Conservation (phyloP, 2,113 vertebrate species). For the Datnioides undecimradiatus region DNA sequence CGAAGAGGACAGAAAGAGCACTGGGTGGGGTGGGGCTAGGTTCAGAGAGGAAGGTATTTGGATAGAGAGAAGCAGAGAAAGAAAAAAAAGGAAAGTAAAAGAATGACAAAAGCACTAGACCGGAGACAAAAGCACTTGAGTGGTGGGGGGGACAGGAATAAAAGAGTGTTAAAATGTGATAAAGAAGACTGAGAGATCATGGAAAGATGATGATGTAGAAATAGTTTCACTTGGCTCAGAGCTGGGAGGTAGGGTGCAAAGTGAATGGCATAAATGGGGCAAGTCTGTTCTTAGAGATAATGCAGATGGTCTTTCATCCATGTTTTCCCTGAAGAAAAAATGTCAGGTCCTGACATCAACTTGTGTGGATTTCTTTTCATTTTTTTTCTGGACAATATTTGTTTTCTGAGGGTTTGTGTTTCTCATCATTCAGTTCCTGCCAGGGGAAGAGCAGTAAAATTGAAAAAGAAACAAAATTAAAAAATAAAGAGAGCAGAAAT, state of each 20-base stretch:
- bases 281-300: slow-evolving; percentile 7
- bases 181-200: not conserved
- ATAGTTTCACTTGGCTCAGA: slow-evolving; percentile 43
- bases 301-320: slow-evolving; percentile 26
- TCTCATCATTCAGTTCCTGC: slow-evolving; percentile 52
- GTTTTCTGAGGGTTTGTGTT: slow-evolving; percentile 61
- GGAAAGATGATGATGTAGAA: slow-evolving; percentile 25
- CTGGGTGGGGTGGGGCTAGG: slow-evolving; percentile 7
- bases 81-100: slow-evolving; percentile 19
- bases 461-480: slow-evolving; percentile 53
- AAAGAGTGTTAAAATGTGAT: not conserved
- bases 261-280: slow-evolving; percentile 5
- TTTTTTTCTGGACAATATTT: slow-evolving; percentile 45
- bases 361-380: slow-evolving; percentile 39
- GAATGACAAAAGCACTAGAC: not conserved
- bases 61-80: slow-evolving; percentile 13
- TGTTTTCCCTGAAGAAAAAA: slow-evolving; percentile 39
- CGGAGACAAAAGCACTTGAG: slow-evolving; percentile 1
- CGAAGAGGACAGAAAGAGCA: slow-evolving; percentile 63
- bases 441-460: slow-evolving; percentile 38
- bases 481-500: slow-evolving; percentile 65
- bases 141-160: not conserved
- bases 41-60: slow-evolving; percentile 8
- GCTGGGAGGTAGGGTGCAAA: slow-evolving; percentile 20
- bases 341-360: slow-evolving; percentile 37